Evolutionary conservation across 2,888 invertebrate species (phyloP), one percentile per base, ranked within the genome.

Genomic region (Pseudococcus longispinus): DNA sequence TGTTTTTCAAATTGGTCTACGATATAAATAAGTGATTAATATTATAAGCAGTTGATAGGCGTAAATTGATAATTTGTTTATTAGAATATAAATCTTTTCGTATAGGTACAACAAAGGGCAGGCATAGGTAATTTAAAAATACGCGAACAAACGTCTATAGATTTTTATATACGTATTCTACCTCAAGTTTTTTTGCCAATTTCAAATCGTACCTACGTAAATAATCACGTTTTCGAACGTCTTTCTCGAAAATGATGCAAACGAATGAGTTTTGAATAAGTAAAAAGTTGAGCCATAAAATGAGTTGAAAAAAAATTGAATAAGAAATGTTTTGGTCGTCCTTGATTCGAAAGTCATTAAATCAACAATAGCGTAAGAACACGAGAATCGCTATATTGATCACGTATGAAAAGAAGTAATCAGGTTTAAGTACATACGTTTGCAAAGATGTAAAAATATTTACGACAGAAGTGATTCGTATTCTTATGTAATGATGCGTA

Each of bases 321-420:
- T 60, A 70, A 70, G 70, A 80, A 80, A 80, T 11, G 42, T 80
- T 80, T 80, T 80, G 37, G 42, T 80, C 20, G 77, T 80, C 77
- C 77, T 80, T 80, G 77, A 80, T 80, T 80, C 77, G 77, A 80
- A 80, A 80, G 77, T 80, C 77, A 42, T 80, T 80, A 80, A 80
- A 80, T 80, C 77, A 80, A 80, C 77, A 80, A 80, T 80, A 80
- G 77, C 77, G 77, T 42, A 80, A 80, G 77, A 80, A 80, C 29
- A 37, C 37, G 42, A 80, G 70, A 80, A 80, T 80, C 77, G 77
- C 32, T 32, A 60, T 70, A 80, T 80, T 42, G 42, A 80, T 80
- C 77, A 80, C 77, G 77, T 80, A 80, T 80, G 77, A 42, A 80
- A 9, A 80, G 77, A 77, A 80, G 77, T 80, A 80, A 80, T 80